A percentile compares a stretch with the other conserved stretches of the same genome.
Conservation (phyloP, 2,797 vertebrate genomes). For the Dendrocincla tyrannina region DNA sequence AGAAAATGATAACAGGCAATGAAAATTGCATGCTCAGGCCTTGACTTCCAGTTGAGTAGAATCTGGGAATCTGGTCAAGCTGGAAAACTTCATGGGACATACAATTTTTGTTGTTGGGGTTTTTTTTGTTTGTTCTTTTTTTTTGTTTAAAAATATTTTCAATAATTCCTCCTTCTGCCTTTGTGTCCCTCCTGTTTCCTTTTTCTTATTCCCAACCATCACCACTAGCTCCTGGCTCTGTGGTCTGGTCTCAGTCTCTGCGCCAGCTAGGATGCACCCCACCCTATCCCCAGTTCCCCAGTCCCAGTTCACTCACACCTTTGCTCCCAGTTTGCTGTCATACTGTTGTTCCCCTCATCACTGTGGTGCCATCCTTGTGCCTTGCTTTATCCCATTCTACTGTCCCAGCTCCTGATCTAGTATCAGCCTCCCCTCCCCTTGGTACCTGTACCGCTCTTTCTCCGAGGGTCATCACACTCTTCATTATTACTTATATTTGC, state of each 20-base stretch:
- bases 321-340: not conserved
- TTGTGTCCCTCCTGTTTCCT: not conserved
- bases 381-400: not conserved
- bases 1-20: not conserved
- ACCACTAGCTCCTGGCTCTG: not conserved
- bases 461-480: not conserved
- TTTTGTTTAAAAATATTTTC: not conserved
- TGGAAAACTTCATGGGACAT: not conserved
- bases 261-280: not conserved
- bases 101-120: too few relatives aligned
- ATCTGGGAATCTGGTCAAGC: not conserved
- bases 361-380: not conserved
- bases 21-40: not conserved
- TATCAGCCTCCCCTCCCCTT: not conserved
- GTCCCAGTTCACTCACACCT: not conserved
- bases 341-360: not conserved
- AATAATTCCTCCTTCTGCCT: not conserved
- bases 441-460: not conserved
- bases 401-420: not conserved
- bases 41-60: not conserved
- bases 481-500: not conserved
- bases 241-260: not conserved
- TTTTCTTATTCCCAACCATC: not conserved
- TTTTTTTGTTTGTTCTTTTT: too few relatives aligned
- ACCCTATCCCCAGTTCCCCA: rapidly evolving